Evolutionary conservation across 2,888 invertebrate genomes (phyloP), one percentile per base, ranked within the genome.

Genomic region (Choreutis nemorana): DNA sequence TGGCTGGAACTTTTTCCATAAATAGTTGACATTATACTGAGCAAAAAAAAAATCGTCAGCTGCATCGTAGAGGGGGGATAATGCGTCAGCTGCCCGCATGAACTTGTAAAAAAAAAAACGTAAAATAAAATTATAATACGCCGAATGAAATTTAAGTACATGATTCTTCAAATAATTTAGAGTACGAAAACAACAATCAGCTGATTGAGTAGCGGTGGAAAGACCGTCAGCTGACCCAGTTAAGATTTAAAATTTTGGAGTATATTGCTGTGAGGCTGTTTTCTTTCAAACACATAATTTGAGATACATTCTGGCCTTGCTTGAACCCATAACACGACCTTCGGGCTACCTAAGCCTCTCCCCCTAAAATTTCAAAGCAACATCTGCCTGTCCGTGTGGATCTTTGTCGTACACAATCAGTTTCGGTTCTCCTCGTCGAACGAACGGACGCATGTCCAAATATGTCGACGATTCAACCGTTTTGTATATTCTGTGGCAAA

Each of bases 181-280:
- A 24, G 13, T 24, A 24, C 24, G 24, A 24, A 24, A 24, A 24
- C 24, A 24, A 24, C 24, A 24, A 24, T 24, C 24, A 24, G 24
- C 24, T 24, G 24, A 10, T 11, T 24, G 24, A 13, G 4, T 24
- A 24, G 24, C 24, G 24, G 24, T 24, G 24, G 24, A 24, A 24
- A 24, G 24, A 24, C 11, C 24, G 24, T 24, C 24, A 24, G 24
- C 24, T 24, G 11, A 24, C 24, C 5, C 4, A 24, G 24, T 24
- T 12, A 24, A 24, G 24, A 24, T 24, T 12, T 13, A 24, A 13
- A 24, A 12, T 24, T 12, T 24, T 24, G 5, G 4, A 24, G 24
- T 24, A n/a, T n/a, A 24, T 12, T 24, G 24, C 24, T 18, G 18
- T 18, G 18, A 18, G 18, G 18, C 18, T 18, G 18, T 18, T 18